Conservation (phyloP, 2,888 invertebrate species). For the Melinaea menophilus region DNA sequence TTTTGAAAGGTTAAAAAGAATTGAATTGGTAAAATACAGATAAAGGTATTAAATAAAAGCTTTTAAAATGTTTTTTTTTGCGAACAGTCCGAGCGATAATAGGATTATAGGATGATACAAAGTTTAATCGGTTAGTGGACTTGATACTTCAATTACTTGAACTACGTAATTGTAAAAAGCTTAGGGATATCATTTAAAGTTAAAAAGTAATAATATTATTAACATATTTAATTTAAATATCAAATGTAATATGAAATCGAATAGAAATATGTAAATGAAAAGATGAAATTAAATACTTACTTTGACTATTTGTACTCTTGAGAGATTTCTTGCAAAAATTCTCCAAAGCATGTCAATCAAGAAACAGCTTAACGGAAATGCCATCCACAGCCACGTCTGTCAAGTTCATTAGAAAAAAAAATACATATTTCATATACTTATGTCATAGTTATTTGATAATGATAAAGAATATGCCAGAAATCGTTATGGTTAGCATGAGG, state of each 20-base stretch:
- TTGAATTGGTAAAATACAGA: no score
- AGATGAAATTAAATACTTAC: conserved; percentile 44
- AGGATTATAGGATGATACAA: conserved; percentile 37
- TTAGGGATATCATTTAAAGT: conserved; percentile 1
- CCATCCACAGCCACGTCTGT: conserved; percentile 71
- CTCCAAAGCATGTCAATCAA: conserved; percentile 64
- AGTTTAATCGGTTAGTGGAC: conserved; percentile 52
- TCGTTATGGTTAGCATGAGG: no score
- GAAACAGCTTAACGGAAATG: conserved; percentile 57
- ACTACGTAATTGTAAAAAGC: not conserved
- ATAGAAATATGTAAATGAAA: not conserved
- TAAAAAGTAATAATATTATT: not conserved
- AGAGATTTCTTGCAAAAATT: conserved; percentile 59
- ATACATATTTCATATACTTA: not conserved
- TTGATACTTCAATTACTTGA: conserved; percentile 27
- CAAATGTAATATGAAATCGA: no score
- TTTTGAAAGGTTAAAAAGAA: no score
- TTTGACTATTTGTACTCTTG: conserved; percentile 53
- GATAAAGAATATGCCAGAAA: not conserved
- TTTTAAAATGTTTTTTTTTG: conserved; percentile 8
- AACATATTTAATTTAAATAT: no score
- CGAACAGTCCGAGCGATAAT: conserved; percentile 44
- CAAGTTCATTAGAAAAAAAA: conserved; percentile 31
- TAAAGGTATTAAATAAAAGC: not conserved
- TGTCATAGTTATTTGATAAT: not conserved